A percentile compares a stretch with the other conserved stretches of the same genome.
These are phyloP conservation scores for Gryllus longicercus DNA, from an alignment of 2,888 invertebrate genomes.

Conservation along the genomic window DNA sequence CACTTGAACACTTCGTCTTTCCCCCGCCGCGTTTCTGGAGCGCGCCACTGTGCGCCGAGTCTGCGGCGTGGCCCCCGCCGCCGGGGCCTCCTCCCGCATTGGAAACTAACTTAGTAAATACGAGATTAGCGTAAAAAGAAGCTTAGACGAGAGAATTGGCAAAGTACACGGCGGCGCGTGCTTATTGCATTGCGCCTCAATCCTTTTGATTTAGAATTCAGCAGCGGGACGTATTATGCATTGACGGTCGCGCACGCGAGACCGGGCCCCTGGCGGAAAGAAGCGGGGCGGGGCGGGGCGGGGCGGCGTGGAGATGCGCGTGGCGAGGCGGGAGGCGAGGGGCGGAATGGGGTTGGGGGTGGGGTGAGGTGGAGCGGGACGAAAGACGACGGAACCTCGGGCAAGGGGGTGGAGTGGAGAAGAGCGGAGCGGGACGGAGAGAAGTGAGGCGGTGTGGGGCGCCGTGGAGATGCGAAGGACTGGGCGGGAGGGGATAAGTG, in stretches of 20 bases:
- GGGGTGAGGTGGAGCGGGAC: not conserved
- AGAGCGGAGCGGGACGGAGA: not conserved
- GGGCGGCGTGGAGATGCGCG: not conserved
- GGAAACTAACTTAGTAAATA: conserved; percentile 37
- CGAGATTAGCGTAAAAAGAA: conserved; percentile 36
- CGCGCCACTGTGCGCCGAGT: not conserved
- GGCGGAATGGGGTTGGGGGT: not conserved
- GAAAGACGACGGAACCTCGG: not conserved
- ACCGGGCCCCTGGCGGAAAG: conserved; percentile 20
- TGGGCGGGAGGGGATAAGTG: too few species aligned
- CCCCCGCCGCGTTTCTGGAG: not conserved
- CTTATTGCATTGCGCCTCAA: conserved; percentile 38
- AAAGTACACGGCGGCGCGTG: conserved; percentile 37
- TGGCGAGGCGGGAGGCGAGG: not conserved
- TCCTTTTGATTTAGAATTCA: conserved; percentile 39
- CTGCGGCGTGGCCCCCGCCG: not conserved
- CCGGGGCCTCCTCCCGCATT: conserved; percentile 30
- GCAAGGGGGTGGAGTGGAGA: not conserved
- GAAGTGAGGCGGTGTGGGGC: conserved; percentile 11
- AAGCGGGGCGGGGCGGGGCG: conserved; percentile 12
- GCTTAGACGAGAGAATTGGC: conserved; percentile 37
- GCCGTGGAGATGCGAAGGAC: not conserved
- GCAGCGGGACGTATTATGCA: conserved; percentile 36
- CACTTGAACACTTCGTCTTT: too few species aligned
- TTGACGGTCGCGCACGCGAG: conserved; percentile 32